Evolutionary conservation across 2,888 invertebrate species (phyloP).

Genomic region (Formica aserva): DNA sequence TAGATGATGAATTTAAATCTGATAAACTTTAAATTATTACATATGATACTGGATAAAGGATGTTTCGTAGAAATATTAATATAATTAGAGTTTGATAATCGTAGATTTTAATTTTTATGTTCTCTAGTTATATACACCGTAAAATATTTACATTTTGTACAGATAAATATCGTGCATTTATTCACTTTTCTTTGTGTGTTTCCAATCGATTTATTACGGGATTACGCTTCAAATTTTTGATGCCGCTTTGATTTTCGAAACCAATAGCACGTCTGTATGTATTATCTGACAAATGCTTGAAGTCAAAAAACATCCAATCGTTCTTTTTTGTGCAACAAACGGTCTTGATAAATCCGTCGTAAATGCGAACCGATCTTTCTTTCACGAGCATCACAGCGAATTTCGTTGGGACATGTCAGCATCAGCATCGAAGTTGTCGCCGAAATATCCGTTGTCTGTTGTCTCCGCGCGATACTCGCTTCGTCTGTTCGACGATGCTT

Average conservation of each 20-base stretch:
- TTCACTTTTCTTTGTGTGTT: neutral
- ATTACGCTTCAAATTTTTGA: neutral
- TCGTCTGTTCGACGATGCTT: conserved; percentile 35
- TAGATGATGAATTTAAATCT: neutral
- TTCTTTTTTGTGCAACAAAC: neutral
- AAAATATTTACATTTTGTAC: neutral
- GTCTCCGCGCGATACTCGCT: neutral
- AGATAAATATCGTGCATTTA: neutral
- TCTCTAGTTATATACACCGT: neutral
- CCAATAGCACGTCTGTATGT: neutral
- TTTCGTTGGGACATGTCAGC: conserved; percentile 30
- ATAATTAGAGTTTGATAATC: neutral
- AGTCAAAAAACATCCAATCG: conserved; percentile 1
- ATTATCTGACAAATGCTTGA: neutral
- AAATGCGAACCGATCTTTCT: neutral
- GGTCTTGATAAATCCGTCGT: conserved; percentile 6
- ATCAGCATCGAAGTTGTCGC: conserved; percentile 10
- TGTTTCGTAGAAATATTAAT: neutral
- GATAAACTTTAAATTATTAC: neutral
- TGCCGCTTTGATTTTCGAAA: neutral
- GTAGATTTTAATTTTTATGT: neutral
- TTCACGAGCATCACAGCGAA: conserved; percentile 17
- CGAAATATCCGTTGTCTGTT: conserved; percentile 7
- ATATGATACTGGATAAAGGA: neutral
- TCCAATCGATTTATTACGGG: neutral